Conservation (phyloP, 2,113 vertebrate species). For the Strix uralensis region DNA sequence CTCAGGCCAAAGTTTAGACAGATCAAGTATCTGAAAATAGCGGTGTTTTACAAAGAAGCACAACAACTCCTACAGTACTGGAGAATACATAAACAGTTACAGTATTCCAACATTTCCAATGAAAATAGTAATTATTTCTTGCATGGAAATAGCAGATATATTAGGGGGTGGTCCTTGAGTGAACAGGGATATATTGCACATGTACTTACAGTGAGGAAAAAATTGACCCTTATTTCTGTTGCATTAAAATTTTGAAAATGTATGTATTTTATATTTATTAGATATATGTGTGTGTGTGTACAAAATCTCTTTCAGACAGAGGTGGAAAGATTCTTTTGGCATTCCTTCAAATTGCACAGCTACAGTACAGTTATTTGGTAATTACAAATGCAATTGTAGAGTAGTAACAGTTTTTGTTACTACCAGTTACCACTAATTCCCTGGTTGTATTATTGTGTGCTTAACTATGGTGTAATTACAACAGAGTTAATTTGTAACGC, state of each 20-base stretch:
- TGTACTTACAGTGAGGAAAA: background rate
- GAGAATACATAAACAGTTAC: background rate
- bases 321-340: background rate
- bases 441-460: background rate
- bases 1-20: background rate
- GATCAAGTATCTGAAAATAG: background rate
- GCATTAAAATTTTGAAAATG: background rate
- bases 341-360: background rate
- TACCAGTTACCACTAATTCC: background rate
- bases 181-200: background rate
- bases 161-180: background rate
- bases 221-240: background rate
- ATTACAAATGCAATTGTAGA: background rate
- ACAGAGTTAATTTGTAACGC: background rate
- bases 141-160: background rate
- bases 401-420: background rate
- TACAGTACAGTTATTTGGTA: background rate
- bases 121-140: background rate
- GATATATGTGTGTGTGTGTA: background rate
- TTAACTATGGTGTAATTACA: conserved; percentile 7
- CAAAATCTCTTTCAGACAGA: background rate
- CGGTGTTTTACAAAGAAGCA: background rate
- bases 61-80: background rate
- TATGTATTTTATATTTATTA: background rate
- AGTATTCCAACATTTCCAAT: background rate